Percentiles rank a stretch among this genome's conserved stretches.
Conservation (phyloP, 2,113 vertebrate species). For the Tonatia bakeri region DNA sequence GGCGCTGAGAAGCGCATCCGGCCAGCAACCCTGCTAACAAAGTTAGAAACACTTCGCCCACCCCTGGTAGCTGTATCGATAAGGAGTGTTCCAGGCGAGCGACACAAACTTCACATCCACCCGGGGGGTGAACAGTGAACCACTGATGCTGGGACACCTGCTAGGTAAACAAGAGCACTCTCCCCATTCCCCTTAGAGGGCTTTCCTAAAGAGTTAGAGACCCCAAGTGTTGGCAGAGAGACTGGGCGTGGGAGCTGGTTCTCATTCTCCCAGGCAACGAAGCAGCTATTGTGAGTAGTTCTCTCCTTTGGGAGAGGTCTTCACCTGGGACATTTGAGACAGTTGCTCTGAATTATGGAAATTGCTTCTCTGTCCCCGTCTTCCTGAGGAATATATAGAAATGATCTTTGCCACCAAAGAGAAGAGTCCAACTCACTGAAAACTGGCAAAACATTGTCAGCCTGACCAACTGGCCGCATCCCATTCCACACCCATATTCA, state of each 20-base stretch:
- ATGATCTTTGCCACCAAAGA: not conserved
- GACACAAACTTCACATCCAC: constrained; percentile 66
- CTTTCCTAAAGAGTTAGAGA: not conserved
- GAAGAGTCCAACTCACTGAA: not conserved
- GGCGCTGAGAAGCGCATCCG: not conserved
- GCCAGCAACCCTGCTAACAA: not conserved
- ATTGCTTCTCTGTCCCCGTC: not conserved
- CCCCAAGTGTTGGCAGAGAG: not conserved
- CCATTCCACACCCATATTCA: not conserved
- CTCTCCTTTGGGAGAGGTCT: constrained; percentile 40
- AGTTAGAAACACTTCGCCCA: not conserved
- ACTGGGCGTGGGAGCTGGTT: not conserved
- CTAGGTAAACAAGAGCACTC: constrained; percentile 11
- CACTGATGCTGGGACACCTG: constrained; percentile 37
- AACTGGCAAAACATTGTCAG: not conserved
- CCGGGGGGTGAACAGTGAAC: constrained; percentile 45
- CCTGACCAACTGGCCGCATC: too few species aligned
- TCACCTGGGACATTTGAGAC: constrained; percentile 14
- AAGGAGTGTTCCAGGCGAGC: constrained; percentile 43
- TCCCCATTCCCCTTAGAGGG: not conserved
- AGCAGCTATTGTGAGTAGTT: constrained; percentile 43
- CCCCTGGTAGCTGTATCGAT: constrained; percentile 66
- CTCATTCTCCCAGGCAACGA: constrained; percentile 28
- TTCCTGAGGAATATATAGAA: not conserved
- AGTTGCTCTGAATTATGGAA: constrained; percentile 31